Evolutionary conservation across 1,140 invertebrate species (phyloP), one percentile per base, ranked within the genome.

Genomic region (Camponotus pennsylvanicus): DNA sequence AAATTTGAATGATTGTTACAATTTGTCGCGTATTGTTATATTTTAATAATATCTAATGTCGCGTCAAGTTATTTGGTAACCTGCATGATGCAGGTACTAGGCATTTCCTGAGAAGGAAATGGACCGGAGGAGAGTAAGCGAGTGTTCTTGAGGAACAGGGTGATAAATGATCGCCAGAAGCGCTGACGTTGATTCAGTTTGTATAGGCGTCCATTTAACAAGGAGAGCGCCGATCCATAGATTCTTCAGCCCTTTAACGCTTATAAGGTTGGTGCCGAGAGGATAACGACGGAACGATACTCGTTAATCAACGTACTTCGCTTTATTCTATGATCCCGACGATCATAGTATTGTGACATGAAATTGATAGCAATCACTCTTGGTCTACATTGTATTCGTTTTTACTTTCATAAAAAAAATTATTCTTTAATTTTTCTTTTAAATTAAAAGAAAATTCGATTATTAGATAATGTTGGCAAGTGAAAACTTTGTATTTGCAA

Each of bases 161-260:
- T 91, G 87, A 92, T 91, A 89, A 92, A 92, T 86, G 85, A 89
- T 86, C 76, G 64, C 64, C 59, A 63, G 88, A 69, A 89, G 69
- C 64, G 87, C 86, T 91, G 91, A 91, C 88, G 73, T 87, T 86
- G 87, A 91, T 92, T 88, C 88, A 89, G 86, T 90, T 88, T 85
- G 73, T 91, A 89, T 86, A 90, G 86, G 86, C 64, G 66, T 55
- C 86, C 85, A 90, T 91, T 91, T 91, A 91, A 87, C 90, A 73
- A 77, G 75, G 61, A 78, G 32, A 71, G 85, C 80, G 52, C 73
- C 84, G 57, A 89, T 89, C 77, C 66, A 77, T 89, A 78, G 86
- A 90, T 75, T 75, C 84, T 37, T 61, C 63, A 69, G 69, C 76
- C 88, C 88, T 89, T 91, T 87, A 90, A 90, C 88, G 57, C 77